A percentile compares a stretch with the other conserved stretches of the same genome.
Evolutionary conservation across 1,140 invertebrate genomes (phyloP).

Genomic region (Muscidifurax raptorellus): DNA sequence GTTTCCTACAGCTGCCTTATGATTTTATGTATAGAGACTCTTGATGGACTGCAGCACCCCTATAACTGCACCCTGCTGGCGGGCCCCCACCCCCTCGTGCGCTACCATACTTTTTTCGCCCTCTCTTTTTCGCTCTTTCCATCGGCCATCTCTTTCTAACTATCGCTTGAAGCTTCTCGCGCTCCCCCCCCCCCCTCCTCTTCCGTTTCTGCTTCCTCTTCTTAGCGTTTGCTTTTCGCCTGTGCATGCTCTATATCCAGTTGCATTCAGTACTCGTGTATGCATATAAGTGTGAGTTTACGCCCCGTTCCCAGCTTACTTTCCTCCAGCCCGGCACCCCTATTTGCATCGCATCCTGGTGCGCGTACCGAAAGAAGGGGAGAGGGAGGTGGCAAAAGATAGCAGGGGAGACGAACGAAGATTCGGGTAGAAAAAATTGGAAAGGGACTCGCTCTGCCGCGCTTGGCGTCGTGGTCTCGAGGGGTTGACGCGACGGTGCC

Average conservation of each 20-base stretch:
- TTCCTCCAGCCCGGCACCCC: neutral
- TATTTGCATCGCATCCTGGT: neutral
- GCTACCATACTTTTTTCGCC: constrained; percentile 11
- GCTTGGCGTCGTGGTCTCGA: neutral
- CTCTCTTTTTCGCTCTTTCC: neutral
- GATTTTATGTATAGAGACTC: constrained; percentile 71
- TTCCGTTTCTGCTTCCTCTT: neutral
- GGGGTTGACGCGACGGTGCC: neutral
- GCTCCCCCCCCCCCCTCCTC: neutral
- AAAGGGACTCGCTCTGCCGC: constrained; percentile 12
- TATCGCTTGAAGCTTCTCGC: too few relatives aligned
- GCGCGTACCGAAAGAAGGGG: neutral
- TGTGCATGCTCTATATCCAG: neutral
- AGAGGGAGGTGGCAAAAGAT: neutral
- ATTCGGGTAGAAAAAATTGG: constrained; percentile 37
- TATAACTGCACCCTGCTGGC: constrained; percentile 3
- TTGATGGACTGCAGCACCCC: constrained; percentile 57
- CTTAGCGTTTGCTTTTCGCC: neutral
- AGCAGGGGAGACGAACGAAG: neutral
- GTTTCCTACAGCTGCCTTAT: constrained; percentile 63
- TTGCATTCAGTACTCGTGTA: neutral
- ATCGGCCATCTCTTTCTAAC: neutral
- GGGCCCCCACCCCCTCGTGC: neutral
- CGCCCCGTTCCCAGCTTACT: neutral
- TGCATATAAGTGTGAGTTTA: neutral